Percentiles rank a stretch among this genome's conserved stretches.
Conservation (phyloP, 2,113 vertebrate species). For the Cricetomys ansorgei region DNA sequence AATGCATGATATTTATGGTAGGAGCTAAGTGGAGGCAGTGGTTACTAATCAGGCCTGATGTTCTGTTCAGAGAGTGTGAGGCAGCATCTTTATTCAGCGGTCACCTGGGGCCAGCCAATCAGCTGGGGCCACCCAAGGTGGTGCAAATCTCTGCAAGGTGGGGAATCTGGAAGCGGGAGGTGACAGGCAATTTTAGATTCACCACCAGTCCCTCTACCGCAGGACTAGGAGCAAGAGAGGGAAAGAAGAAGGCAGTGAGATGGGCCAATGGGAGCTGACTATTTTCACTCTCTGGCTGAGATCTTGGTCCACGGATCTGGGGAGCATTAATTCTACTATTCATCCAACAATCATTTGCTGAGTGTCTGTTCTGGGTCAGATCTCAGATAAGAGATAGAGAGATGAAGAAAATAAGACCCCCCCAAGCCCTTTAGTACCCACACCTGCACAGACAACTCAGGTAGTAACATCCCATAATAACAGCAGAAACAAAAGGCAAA, state of each 20-base stretch:
- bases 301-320: background rate
- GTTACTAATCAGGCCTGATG: background rate
- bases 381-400: background rate
- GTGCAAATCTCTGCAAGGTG: background rate
- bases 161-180: background rate
- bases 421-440: too few species aligned
- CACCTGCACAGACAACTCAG: background rate
- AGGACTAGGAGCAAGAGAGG: background rate
- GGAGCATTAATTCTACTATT: background rate
- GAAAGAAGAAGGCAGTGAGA: rapidly evolving
- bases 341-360: background rate
- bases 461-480: background rate
- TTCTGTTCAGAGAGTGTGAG: background rate
- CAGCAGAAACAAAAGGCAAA: background rate
- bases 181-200: background rate
- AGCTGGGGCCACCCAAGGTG: background rate
- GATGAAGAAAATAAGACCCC: background rate
- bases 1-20: rapidly evolving
- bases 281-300: background rate
- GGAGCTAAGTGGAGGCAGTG: background rate
- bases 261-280: background rate
- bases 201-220: background rate
- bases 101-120: background rate
- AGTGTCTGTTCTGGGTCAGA: background rate
- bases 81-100: too few species aligned